Base-by-base conservation (phyloP, 2,888 invertebrate species). In the Oeneis ivallda region DNA sequence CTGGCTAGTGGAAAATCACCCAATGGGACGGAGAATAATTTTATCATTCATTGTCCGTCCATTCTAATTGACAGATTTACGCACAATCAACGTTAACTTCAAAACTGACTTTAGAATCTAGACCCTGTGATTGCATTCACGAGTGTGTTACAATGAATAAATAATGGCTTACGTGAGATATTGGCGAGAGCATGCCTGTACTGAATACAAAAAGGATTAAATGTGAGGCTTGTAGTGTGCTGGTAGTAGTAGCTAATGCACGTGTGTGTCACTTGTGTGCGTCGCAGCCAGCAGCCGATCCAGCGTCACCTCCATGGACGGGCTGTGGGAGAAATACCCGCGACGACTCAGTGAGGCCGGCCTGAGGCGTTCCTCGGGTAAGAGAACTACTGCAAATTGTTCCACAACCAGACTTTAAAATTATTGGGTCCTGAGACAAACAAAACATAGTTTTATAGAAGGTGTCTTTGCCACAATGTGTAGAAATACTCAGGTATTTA, bases 321-420 rank as follows among this genome's bases (percentile, higher is more conserved):
- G 94, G 77, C 93, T 95, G 67, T 95, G 95, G 95, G 95, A 95
- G 86, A 93, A 93, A 83, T 94, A 95, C 79, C 94, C 94, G 75
- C 93, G 95, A 77, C 94, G 95, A 82, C 93, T 95, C 82, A 94
- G 94, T 89, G 95, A 95, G 91, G 95, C 95, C 77, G 95, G 95
- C 81, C 93, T 95, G 75, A 93, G 95, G 79, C 93, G 95, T 86
- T 94, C 94, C 80, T 95, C 95, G 94, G 96, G 96, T 96, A 94
- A 90, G 63, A 90, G 49, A 52, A 15, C 41, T 52, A 49, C 13
- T 26, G 39, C 54, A 41, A 61, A 64, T 54, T 64, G 64, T 65
- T 67, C 61, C 61, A 63, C 50, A 65, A 49, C 63, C 34, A 62
- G 57, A 19, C 52, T 53, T 19, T 17, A 52, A 50, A 19, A 50